Evolutionary conservation across 2,113 vertebrate species (phyloP).

Genomic region (Daboia siamensis): DNA sequence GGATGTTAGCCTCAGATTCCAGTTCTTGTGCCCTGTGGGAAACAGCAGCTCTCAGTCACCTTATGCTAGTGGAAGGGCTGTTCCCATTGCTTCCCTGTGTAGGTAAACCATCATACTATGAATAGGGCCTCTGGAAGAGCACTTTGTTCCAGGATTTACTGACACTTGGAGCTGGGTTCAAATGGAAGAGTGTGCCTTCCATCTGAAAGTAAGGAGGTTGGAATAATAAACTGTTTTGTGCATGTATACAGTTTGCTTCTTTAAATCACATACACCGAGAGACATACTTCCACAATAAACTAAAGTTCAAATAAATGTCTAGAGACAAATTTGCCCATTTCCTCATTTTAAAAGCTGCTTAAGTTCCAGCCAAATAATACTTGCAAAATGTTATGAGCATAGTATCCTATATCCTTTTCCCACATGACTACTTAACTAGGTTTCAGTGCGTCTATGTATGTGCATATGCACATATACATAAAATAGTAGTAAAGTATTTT

Average conservation of each 20-base stretch:
- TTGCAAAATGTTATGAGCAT: conserved; percentile 17
- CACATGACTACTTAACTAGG: conserved; percentile 52
- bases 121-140: not conserved
- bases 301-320: conserved; percentile 36
- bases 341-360: conserved; percentile 42
- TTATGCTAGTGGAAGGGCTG: not conserved
- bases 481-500: conserved; percentile 30
- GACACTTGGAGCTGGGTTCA: not conserved
- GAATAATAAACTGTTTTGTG: not conserved
- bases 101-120: not conserved
- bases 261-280: not conserved
- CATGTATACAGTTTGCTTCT: not conserved
- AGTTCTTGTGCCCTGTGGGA: not conserved
- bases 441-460: not conserved
- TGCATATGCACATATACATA: conserved; percentile 2
- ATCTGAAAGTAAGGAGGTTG: not conserved
- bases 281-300: not conserved
- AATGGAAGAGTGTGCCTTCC: not conserved
- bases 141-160: not conserved
- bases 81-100: not conserved
- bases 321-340: conserved; percentile 21
- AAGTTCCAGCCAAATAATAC: conserved; percentile 26
- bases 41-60: not conserved
- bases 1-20: not conserved
- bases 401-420: conserved; percentile 41